Evolutionary conservation across 2,797 vertebrate genomes (phyloP).

Genomic region (Tauraco hartlaubi): DNA sequence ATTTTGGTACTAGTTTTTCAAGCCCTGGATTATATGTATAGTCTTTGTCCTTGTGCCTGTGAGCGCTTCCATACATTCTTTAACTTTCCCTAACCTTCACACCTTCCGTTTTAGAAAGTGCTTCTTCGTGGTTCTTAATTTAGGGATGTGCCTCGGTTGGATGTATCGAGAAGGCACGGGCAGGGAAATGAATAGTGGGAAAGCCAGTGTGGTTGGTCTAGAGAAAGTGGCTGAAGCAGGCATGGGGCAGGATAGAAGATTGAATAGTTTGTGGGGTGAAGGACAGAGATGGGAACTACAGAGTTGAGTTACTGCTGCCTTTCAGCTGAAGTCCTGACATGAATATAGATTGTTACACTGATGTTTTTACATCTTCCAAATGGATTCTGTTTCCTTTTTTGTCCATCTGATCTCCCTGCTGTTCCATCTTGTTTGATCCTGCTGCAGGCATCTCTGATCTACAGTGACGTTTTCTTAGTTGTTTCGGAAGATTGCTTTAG

Average conservation of each 20-base stretch:
- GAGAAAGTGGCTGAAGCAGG: neutral
- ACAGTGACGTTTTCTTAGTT: neutral
- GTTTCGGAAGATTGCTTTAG: neutral
- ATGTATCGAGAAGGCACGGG: neutral
- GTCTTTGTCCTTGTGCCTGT: neutral
- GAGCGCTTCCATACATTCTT: neutral
- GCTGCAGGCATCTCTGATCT: neutral
- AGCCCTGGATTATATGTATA: neutral
- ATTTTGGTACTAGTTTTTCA: neutral
- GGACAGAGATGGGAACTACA: neutral
- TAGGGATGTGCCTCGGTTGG: neutral
- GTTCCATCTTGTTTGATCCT: neutral
- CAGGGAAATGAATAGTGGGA: neutral
- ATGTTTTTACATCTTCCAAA: neutral
- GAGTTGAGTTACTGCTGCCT: neutral
- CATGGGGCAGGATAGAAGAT: neutral
- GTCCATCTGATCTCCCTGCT: neutral
- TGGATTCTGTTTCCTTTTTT: neutral
- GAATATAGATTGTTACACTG: neutral
- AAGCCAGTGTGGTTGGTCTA: neutral
- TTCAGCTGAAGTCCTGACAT: neutral
- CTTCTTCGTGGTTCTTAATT: neutral
- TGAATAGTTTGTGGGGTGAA: neutral
- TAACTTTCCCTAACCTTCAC: neutral
- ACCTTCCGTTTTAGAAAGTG: neutral